Evolutionary conservation across 2,797 vertebrate genomes (phyloP), one percentile per base, ranked within the genome.

Genomic region (Nannoperca australis): DNA sequence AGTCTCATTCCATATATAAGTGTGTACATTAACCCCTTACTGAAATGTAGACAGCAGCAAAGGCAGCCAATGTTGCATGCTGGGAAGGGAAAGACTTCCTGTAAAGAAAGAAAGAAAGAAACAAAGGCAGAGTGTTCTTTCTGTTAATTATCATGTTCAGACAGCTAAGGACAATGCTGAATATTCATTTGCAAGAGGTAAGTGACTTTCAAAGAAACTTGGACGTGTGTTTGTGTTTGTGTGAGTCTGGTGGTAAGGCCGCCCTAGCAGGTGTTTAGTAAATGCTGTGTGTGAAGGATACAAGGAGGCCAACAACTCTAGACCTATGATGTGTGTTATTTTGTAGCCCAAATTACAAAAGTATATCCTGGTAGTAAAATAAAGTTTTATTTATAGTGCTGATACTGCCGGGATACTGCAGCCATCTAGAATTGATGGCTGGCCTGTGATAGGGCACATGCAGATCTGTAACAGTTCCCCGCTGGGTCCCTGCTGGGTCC

Each of bases 81-180:
- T 98, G 97, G 84, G 97, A 99, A 73, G 97, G 97, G 74, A 99
- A 99, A 49, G 97, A 98, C 79, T 98, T 98, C 89, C 97, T 99
- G 89, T 78, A 90, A 93, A 65, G 61, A 66, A 63, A 76, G 61
- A 66, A 63, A 76, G 54, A 66, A 47, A 77, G 13, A 70, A 38
- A 38, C 36, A 38, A 59, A 75, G 14, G 40, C 30, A 86, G 22
- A 77, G 68, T 54, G 69, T 76, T 84, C 72, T 76, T 54, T 54
- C 70, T 66, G 56, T 56, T 70, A 79, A 81, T 87, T 27, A 76
- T 58, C 54, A 77, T 59, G 14, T 53, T 79, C 51, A 83, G 83
- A 88, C 84, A 88, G 79, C 11, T 18, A 70, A 86, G 69, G 74
- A 70, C 82, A 78, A 40, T 11, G 14, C 50, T 84, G 77, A 84